phyloP scores from a whole-genome alignment of 2,888 invertebrate genomes.

The Monopis laevigella region DNA sequence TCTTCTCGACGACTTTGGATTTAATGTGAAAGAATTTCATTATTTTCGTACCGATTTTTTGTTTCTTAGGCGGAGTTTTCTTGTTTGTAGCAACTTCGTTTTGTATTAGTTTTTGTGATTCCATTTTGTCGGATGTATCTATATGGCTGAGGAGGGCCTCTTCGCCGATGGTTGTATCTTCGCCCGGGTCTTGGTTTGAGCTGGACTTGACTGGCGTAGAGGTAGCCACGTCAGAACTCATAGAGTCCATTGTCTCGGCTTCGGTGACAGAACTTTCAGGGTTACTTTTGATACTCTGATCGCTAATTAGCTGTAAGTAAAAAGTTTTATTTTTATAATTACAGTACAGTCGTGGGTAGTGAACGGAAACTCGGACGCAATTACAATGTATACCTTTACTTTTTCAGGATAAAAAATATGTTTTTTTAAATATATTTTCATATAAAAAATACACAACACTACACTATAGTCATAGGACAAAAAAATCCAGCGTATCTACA shows the following conservation, averaged over 20 bases:
- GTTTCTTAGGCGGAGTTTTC: conserved; percentile 27
- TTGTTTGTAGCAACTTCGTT: conserved; percentile 22
- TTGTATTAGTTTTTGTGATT: conserved; percentile 27
- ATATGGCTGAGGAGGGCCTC: background rate
- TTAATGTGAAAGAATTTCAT: conserved; percentile 24
- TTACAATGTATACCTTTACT: too few relatives aligned
- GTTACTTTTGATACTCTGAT: conserved; percentile 15
- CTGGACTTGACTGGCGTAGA: conserved; percentile 2
- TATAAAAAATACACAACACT: too few relatives aligned
- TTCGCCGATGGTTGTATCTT: background rate
- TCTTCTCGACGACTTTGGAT: conserved; percentile 14
- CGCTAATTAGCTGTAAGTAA: conserved; percentile 50
- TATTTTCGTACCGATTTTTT: conserved; percentile 42
- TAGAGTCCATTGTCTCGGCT: background rate
- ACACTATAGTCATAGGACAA: too few relatives aligned
- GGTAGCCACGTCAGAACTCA: background rate
- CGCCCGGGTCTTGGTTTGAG: too few relatives aligned
- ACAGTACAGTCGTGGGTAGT: too few relatives aligned
- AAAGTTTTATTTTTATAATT: too few relatives aligned
- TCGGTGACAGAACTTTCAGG: background rate
- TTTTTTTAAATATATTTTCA: too few relatives aligned
- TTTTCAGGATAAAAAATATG: too few relatives aligned
- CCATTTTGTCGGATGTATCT: conserved; percentile 9
- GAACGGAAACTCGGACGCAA: too few relatives aligned
- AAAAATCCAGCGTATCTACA: too few relatives aligned